Evolutionary conservation across 2,113 vertebrate species (phyloP).

Genomic region (Crotalus tigris): DNA sequence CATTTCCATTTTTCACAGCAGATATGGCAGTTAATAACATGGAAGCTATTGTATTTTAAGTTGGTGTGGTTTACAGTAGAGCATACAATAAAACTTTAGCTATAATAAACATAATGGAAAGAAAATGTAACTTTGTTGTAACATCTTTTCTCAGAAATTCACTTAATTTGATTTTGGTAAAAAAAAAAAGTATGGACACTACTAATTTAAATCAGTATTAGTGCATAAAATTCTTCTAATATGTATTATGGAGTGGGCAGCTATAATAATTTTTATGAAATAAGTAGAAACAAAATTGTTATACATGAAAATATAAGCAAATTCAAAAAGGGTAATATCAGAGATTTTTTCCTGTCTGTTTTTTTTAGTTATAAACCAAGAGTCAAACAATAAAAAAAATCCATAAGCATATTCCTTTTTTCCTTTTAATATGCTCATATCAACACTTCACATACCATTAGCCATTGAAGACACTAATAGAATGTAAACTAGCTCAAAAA

Average conservation of each 20-base stretch:
- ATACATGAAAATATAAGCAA: background rate
- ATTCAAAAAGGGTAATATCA: background rate
- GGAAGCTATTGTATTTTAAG: background rate
- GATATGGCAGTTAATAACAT: background rate
- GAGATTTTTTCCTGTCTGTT: background rate
- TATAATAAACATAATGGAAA: background rate
- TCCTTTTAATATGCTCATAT: background rate
- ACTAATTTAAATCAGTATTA: slow-evolving; percentile 3
- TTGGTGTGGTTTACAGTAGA: background rate
- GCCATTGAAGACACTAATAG: background rate
- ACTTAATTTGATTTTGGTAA: background rate
- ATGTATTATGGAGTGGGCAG: background rate
- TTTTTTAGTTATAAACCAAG: background rate
- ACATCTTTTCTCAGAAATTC: background rate
- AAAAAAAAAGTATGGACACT: background rate
- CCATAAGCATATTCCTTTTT: background rate
- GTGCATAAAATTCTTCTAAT: background rate
- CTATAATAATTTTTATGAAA: background rate
- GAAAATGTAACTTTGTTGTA: background rate
- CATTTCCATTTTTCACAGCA: background rate
- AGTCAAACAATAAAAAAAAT: background rate
- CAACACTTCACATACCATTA: background rate
- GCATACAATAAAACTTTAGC: background rate
- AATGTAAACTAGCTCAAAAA: background rate
- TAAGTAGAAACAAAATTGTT: background rate